Conservation (phyloP, 2,113 vertebrate species). For the Erinaceus europaeus region DNA sequence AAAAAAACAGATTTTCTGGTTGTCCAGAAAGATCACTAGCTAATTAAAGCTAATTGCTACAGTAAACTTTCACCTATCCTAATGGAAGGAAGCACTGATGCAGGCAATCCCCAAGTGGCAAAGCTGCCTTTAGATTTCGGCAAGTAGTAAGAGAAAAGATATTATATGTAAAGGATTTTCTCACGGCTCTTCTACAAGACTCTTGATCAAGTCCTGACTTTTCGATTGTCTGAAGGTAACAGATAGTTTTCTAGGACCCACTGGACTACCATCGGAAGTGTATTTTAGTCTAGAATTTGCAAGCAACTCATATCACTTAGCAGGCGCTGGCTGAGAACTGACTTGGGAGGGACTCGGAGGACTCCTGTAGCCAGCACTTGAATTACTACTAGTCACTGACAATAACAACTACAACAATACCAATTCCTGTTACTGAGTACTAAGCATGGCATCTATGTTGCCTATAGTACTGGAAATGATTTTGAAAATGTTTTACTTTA, state of each 20-base stretch:
- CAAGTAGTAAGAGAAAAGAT: conserved; percentile 35
- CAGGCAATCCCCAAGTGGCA: conserved; percentile 1
- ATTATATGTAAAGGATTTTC: neutral
- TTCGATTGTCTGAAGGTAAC: conserved; percentile 15
- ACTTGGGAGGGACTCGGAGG: neutral
- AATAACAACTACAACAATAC: neutral
- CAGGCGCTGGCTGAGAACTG: neutral
- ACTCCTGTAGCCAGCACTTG: neutral
- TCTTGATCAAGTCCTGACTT: neutral
- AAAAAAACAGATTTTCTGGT: conserved; percentile 46
- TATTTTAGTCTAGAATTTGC: neutral
- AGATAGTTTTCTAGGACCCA: neutral
- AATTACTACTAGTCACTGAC: neutral
- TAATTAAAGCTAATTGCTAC: conserved; percentile 54
- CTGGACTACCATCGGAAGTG: neutral
- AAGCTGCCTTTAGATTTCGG: conserved; percentile 34
- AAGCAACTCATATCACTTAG: neutral
- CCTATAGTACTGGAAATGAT: neutral
- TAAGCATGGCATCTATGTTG: neutral
- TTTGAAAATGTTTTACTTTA: neutral
- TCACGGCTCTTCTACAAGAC: neutral
- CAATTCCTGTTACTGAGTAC: neutral
- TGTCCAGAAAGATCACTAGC: conserved; percentile 61
- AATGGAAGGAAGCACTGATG: conserved; percentile 16
- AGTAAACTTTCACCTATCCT: conserved; percentile 44